Evolutionary conservation across 2,797 vertebrate species (phyloP), one percentile per base, ranked within the genome.

Genomic region (Catostomus latipinnis): DNA sequence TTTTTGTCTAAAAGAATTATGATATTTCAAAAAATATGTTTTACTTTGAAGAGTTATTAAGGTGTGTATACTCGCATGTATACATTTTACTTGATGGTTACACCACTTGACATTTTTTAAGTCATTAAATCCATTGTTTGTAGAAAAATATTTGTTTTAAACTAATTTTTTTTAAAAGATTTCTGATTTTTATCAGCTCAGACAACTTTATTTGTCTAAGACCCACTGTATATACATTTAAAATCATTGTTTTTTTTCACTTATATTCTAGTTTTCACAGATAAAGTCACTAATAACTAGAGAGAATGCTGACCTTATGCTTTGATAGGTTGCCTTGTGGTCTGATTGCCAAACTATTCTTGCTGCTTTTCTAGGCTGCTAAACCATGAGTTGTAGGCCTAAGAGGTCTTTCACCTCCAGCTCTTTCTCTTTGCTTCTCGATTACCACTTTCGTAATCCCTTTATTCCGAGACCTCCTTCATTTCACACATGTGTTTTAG

Each of bases 401-500:
- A 34, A 34, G 34, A 34, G 3, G 34, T 43, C 57, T 50, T 50
- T n/a, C n/a, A 52, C 22, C 48, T n/a, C 22, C 68, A 9, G 4
- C 13, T 74, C 62, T 54, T 13, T 61, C 12, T 54, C 56, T 66
- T 56, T 58, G 14, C 34, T 34, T 56, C 56, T 68, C 62, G 14
- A 1, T 46, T 43, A 8, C 54, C 4, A 60, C 75, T 48, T 67
- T 63, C 50, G 14, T 80, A 80, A 82, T 82, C 77, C 75, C 75
- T 76, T 82, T 77, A 71, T 82, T 70, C 18, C 71, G 48, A n/a
- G 8, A 62, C 78, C 81, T 57, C 71, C 54, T 62, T 63, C n/a
- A 43, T 65, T 70, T 78, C 84, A 68, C 81, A 71, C 76, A 76
- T 67, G 60, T 81, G 78, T 83, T 83, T 83, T 74, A 50, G 73